These are phyloP conservation scores for Gobius niger DNA, from an alignment of 2,113 vertebrate species.

Conservation along the genomic window DNA sequence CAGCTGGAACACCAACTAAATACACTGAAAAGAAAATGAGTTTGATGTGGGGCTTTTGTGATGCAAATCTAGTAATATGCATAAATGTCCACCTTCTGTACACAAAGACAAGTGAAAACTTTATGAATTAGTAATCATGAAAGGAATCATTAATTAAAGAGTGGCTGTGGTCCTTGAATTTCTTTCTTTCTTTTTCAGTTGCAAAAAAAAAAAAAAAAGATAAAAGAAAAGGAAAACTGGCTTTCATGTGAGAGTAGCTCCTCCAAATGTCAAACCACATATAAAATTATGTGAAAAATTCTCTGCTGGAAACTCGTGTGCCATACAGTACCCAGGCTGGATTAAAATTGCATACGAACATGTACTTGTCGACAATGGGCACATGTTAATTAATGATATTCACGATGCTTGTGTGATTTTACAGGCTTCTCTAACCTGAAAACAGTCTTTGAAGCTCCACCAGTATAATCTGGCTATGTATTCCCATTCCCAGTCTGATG, in stretches of 20 bases:
- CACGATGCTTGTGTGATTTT: conserved; percentile 22
- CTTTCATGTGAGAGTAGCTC: background rate
- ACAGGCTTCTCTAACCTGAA: conserved; percentile 3
- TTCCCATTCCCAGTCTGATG: background rate
- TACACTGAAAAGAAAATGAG: too few species aligned
- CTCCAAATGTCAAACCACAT: background rate
- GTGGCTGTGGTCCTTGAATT: background rate
- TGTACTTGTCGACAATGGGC: conserved; percentile 23
- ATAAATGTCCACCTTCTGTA: too few species aligned
- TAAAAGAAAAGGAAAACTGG: background rate
- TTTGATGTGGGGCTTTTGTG: too few species aligned
- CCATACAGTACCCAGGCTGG: background rate
- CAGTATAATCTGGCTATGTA: background rate
- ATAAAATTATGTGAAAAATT: background rate
- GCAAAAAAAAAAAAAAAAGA: too few species aligned
- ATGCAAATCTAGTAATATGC: too few species aligned
- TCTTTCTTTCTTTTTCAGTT: background rate
- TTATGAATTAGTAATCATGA: too few species aligned
- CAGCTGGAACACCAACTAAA: too few species aligned
- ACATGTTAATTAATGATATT: conserved; percentile 37
- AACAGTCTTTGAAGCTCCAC: background rate
- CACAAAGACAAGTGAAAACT: too few species aligned
- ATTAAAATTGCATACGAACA: conserved; percentile 41
- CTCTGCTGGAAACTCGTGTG: background rate
- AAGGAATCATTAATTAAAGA: background rate